Evolutionary conservation across 2,113 vertebrate genomes (phyloP).

Genomic region (Merops nubicus): DNA sequence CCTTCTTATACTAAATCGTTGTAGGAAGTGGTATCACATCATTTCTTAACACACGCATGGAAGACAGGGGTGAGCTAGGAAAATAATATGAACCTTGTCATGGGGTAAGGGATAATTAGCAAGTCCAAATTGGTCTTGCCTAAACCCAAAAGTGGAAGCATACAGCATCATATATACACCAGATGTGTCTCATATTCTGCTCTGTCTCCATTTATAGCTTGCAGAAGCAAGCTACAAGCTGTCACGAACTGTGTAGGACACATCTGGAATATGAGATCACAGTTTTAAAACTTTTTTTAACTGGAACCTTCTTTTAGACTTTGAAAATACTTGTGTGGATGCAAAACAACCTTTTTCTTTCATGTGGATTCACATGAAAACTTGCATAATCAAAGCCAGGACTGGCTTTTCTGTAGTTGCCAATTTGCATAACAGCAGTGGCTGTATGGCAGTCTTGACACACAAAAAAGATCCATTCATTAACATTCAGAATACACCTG

Average conservation of each 20-base stretch:
- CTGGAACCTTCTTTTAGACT: background rate
- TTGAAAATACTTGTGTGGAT: background rate
- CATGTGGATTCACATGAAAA: background rate
- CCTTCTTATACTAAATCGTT: background rate
- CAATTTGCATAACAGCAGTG: background rate
- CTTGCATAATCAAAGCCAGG: background rate
- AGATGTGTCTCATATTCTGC: background rate
- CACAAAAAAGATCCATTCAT: background rate
- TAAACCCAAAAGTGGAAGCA: background rate
- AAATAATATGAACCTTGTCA: background rate
- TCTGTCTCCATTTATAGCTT: background rate
- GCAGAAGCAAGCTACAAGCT: background rate
- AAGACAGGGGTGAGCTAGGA: background rate
- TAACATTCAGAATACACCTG: slow-evolving; percentile 6
- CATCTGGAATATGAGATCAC: background rate
- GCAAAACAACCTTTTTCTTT: background rate
- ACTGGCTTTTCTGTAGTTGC: background rate
- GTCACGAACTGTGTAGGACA: rapidly evolving
- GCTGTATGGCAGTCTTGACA: background rate
- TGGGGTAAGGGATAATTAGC: background rate
- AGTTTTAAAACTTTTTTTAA: background rate
- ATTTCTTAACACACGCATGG: background rate
- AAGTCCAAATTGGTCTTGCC: background rate
- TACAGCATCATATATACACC: background rate
- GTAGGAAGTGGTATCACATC: background rate